Conservation (phyloP, 2,797 vertebrate species). For the Ptychadena robeensis region DNA sequence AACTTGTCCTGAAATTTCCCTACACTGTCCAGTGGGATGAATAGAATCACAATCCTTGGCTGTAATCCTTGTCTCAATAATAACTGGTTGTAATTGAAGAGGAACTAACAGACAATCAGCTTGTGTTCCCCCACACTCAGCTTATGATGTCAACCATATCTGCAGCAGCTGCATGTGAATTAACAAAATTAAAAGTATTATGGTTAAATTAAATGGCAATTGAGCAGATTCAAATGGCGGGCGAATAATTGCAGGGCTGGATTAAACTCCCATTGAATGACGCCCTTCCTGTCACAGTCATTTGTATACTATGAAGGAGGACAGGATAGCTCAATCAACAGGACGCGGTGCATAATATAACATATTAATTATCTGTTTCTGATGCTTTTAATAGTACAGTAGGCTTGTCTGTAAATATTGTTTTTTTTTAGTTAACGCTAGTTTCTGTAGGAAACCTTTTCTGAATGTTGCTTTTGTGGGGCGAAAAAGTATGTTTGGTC, state of each 20-base stretch:
- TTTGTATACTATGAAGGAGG: neutral
- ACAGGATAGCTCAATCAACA: neutral
- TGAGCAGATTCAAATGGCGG: neutral
- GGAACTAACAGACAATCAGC: slow-evolving; percentile 25
- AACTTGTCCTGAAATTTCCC: slow-evolving; percentile 11
- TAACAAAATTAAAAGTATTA: neutral
- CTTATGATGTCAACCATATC: neutral
- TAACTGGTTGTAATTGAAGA: neutral
- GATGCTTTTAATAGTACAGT: neutral
- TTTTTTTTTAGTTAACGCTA: neutral
- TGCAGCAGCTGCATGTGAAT: neutral
- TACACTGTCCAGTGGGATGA: slow-evolving; percentile 7
- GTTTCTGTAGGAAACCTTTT: neutral
- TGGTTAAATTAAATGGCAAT: neutral
- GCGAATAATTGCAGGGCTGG: neutral
- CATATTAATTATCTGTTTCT: slow-evolving; percentile 26
- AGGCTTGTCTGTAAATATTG: neutral
- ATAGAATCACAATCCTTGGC: slow-evolving; percentile 10
- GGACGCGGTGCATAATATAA: neutral
- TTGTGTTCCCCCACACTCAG: slow-evolving; percentile 17
- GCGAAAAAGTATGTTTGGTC: neutral
- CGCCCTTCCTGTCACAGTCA: neutral
- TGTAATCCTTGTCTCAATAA: neutral
- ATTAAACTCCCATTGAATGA: neutral
- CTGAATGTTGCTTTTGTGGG: neutral